Conservation (phyloP, 2,797 vertebrate species). For the Chiroxiphia lanceolata region DNA sequence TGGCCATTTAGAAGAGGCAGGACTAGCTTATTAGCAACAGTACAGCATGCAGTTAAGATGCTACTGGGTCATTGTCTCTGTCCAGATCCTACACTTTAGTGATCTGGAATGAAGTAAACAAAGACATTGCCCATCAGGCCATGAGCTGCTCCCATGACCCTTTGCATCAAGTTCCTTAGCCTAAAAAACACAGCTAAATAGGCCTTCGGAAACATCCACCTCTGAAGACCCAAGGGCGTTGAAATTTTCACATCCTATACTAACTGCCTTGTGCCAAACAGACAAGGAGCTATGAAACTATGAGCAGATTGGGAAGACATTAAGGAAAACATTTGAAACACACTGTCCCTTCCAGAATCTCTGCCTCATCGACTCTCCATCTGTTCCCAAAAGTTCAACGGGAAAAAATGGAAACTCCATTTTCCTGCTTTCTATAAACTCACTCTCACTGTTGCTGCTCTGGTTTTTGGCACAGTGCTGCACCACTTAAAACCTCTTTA, state of each 20-base stretch:
- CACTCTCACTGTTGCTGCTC: not conserved
- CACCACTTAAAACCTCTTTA: not conserved
- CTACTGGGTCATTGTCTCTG: not conserved
- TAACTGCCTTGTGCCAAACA: not conserved
- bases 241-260: not conserved
- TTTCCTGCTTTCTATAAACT: conserved; percentile 14
- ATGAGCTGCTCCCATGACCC: not conserved
- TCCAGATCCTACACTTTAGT: not conserved
- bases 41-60: not conserved
- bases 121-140: not conserved
- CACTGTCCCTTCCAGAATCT: conserved; percentile 46
- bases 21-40: not conserved
- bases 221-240: not conserved
- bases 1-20: not conserved
- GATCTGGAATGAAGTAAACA: conserved; percentile 5
- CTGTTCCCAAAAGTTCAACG: conserved; percentile 31
- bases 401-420: conserved; percentile 27
- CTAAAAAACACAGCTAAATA: not conserved
- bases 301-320: conserved; percentile 43
- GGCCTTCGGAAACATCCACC: not conserved
- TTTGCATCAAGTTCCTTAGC: not conserved
- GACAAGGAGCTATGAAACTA: not conserved
- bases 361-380: conserved; percentile 40
- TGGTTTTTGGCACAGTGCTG: not conserved
- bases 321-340: conserved; percentile 40